Base-by-base conservation (phyloP, 2,797 vertebrate genomes). In the Lepilemur septentrionalis region DNA sequence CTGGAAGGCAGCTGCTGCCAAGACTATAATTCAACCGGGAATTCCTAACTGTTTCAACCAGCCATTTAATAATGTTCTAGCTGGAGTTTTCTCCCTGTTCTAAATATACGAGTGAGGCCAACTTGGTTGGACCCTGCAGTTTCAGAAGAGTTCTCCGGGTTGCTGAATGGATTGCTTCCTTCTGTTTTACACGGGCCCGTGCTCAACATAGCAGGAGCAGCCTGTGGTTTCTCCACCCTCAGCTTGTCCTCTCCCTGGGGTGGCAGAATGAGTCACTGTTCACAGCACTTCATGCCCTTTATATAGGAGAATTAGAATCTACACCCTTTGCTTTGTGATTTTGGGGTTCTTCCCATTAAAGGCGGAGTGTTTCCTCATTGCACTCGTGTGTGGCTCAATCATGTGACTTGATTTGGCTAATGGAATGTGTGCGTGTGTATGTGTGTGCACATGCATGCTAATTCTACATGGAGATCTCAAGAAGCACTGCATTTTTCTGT, bases 1-100 rank as follows among this genome's bases (percentile, higher is more conserved):
- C 94, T 94, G 93, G 89, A 41, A 90, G 76, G 95, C 98, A 97
- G 97, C 97, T 96, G 96, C 38, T 89, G 95, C 97, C 96, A 97
- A 94, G 48, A 18, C 63, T 43, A 50, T 97, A 95, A 79, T 73
- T 94, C 80, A 83, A 89, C 83, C 22, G 22, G 84, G 91, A 96
- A 94, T 96, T 97, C 69, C 93, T 82, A 94, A 97, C 82, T 91
- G 95, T 97, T 96, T 96, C 95, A 96, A 95, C 95, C 97, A 96
- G 65, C 94, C 96, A 97, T 96, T 97, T 97, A 97, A 96, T 96
- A 87, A 97, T 52, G 96, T 90, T 94, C 96, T 90, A 92, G 96
- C 87, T 96, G 41, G 89, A 87, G 79, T 87, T 96, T 94, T 95
- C 91, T 89, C 92, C 96, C 92, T 91, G 92, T 91, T 97, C 96